Base-by-base conservation (phyloP, 2,888 invertebrate species). In the Stratiomys singularior region DNA sequence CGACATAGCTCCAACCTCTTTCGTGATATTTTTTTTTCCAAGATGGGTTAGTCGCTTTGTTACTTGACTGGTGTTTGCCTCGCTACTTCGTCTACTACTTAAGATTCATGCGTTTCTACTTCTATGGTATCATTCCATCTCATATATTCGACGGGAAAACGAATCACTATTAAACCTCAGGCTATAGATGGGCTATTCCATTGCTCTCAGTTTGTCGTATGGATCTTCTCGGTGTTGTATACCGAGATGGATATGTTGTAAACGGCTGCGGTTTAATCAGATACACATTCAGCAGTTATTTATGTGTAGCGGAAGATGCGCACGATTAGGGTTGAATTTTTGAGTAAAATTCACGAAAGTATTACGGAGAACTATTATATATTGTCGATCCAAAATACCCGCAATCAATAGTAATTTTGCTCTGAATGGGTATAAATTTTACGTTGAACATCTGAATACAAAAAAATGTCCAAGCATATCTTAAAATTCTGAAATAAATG, bases 21-120 rank as follows among this genome's bases (percentile, higher is more conserved):
- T 4, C 52, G 4, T 9, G 27, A 15, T 64, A 28, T 27, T 28
- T 64, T n/a, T 64, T 64, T 27, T 25, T 25, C 28, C 28, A 13
- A n/a, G 15, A 28, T 18, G 27, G 15, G 4, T 9, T 18, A 52
- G 52, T n/a, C n/a, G n/a, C n/a, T n/a, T n/a, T n/a, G 52, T 18
- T 52, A 4, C 52, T 52, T 52, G 52, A 5, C 15, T 52, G 52
- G 7, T 52, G n/a, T n/a, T n/a, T n/a, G n/a, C 52, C 18, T 4
- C 15, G 15, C 7, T 52, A 52, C 52, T 52, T 52, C 52, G 52
- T n/a, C 23, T 47, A 46, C 46, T 47, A 47, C 47, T 69, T 46
- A 9, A 46, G 47, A 46, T 69, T 69, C 69, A 69, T 47, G 47
- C 46, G 69, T 69, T 69, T 27, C 69, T 37, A 9, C 37, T 5